Conservation (phyloP, 2,797 vertebrate species). For the Myotis myotis region DNA sequence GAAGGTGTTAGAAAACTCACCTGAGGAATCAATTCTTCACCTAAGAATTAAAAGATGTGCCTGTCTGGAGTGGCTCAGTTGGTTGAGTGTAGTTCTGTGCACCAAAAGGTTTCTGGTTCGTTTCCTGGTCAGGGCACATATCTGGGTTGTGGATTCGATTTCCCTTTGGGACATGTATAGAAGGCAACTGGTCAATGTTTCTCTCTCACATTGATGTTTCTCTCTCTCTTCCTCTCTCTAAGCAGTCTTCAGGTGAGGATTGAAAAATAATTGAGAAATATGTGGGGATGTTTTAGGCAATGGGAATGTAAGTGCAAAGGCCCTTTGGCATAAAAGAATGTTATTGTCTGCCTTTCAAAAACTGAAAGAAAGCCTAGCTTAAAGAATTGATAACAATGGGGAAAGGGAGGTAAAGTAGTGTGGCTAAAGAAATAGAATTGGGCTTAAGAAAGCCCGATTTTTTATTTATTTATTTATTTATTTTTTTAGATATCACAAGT, state of each 20-base stretch:
- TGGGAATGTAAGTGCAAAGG: background rate
- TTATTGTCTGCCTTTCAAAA: background rate
- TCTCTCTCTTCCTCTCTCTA: too few relatives aligned
- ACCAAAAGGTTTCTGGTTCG: too few relatives aligned
- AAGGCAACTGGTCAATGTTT: too few relatives aligned
- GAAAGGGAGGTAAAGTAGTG: background rate
- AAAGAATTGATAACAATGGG: background rate
- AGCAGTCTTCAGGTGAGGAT: too few relatives aligned
- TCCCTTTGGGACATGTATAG: too few relatives aligned
- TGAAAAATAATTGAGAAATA: background rate
- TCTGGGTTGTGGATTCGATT: too few relatives aligned
- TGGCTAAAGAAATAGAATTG: background rate
- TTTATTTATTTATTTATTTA: background rate
- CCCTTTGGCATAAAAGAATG: background rate
- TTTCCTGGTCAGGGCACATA: too few relatives aligned
- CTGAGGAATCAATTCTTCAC: background rate
- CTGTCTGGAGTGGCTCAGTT: background rate
- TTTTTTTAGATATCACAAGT: background rate
- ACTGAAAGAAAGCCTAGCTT: background rate
- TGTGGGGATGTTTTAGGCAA: constrained; percentile 6
- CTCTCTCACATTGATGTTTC: too few relatives aligned
- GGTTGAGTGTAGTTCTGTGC: too few relatives aligned
- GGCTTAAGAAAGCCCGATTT: background rate
- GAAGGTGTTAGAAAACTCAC: constrained; percentile 29
- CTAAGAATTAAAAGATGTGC: constrained; percentile 20